These are phyloP conservation scores for Cepphus grylle DNA, from an alignment of 2,113 vertebrate genomes.

Conservation along the genomic window DNA sequence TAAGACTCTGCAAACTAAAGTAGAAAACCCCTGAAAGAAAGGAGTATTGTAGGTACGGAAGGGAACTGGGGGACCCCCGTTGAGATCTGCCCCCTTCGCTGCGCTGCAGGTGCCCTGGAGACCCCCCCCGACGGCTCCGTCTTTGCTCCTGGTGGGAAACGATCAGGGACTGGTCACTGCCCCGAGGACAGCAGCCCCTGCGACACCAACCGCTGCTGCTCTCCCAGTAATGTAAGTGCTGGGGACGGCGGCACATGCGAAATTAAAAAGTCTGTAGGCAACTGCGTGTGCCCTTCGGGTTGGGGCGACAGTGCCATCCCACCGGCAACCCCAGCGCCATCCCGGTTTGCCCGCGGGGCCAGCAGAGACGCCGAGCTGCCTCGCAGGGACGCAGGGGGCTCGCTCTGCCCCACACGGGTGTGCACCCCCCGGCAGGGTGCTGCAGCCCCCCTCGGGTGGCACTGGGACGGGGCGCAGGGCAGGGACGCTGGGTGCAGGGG, in stretches of 20 bases:
- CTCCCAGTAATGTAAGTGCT: accelerated
- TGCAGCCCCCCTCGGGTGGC: neutral
- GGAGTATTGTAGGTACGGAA: accelerated
- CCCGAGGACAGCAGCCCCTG: neutral
- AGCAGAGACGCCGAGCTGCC: neutral
- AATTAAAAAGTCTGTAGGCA: accelerated
- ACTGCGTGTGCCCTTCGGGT: neutral
- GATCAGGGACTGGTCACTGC: neutral
- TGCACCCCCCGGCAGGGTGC: neutral
- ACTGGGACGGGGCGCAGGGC: neutral
- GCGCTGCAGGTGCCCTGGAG: neutral
- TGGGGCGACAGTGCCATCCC: neutral
- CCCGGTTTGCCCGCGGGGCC: neutral
- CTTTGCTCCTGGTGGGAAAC: neutral
- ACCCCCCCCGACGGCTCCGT: accelerated
- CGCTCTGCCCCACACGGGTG: neutral
- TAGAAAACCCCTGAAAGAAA: neutral
- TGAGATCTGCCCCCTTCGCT: neutral
- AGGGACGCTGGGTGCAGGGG: neutral
- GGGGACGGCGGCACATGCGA: accelerated
- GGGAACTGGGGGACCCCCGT: neutral
- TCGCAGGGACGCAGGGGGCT: neutral
- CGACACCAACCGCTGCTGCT: accelerated
- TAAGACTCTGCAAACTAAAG: neutral
- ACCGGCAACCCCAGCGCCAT: neutral